Evolutionary conservation across 2,797 vertebrate species (phyloP), one percentile per base, ranked within the genome.

Genomic region (Nannoperca obscura): DNA sequence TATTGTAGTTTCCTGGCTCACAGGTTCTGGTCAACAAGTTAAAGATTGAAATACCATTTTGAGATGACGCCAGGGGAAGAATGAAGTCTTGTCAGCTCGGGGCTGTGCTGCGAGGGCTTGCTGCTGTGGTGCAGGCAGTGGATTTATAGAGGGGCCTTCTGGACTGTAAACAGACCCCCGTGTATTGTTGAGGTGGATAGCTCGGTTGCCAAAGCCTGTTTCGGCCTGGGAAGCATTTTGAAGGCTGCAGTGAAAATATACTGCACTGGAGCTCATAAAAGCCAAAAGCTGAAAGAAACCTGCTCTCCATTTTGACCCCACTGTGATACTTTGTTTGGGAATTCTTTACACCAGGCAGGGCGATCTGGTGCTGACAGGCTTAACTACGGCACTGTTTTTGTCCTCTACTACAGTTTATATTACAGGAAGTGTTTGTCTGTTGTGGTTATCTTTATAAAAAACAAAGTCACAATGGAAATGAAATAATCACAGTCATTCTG

Each of bases 111-210:
- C n/a, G 14, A 58, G 10, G 65, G 36, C 49, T 70, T 63, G 70
- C 81, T 71, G 84, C 75, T 70, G 73, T 57, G 84, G 74, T 83
- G 80, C 65, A 85, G 78, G 76, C 76, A 71, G 66, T 32, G 74
- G 88, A 83, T 93, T 94, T 93, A 93, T 91, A 88, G 90, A 83
- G 90, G 84, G 86, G 87, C 86, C 88, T 91, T 88, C 86, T 83
- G 81, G 80, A 77, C 89, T 85, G 86, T 93, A 93, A 95, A 95
- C 93, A 93, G 90, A 92, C 88, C 88, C 86, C 83, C 1, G 84
- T 90, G 91, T 93, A 93, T 92, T 89, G 87, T 93, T 89, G 89
- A 87, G 89, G 88, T 85, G 83, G 89, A 93, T 88, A 88, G 80
- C 84, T 89, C 72, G 4, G 75, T 87, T 88, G 89, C 89, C 90